Evolutionary conservation across 2,797 vertebrate genomes (phyloP).

Genomic region (Megalops cyprinoides): DNA sequence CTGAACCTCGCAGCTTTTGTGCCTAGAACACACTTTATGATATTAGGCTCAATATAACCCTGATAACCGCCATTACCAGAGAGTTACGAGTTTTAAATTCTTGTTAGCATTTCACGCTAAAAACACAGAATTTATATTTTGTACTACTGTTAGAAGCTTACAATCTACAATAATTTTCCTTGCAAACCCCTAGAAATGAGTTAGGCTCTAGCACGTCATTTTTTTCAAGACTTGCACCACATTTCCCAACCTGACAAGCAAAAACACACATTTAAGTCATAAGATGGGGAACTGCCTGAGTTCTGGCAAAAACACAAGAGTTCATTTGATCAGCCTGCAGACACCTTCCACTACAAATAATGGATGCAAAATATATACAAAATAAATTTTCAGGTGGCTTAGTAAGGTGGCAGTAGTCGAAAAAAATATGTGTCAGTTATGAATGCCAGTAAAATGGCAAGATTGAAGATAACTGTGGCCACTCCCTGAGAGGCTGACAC

Average conservation of each 20-base stretch:
- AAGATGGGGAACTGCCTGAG: no score
- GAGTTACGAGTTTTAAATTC: not conserved
- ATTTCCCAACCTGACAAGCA: no score
- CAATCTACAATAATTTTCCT: no score
- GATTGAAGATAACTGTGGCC: not conserved
- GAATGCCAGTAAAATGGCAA: not conserved
- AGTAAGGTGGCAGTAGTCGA: no score
- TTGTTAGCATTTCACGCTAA: no score
- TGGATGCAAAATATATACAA: not conserved
- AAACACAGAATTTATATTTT: no score
- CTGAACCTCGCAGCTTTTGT: not conserved
- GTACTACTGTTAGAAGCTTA: no score
- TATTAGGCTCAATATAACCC: not conserved
- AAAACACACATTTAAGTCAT: not conserved
- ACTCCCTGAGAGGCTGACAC: not conserved
- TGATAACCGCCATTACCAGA: not conserved
- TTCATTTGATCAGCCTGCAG: not conserved
- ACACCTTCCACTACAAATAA: not conserved
- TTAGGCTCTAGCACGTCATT: no score
- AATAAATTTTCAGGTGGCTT: not conserved
- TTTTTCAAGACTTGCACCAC: no score
- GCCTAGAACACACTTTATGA: not conserved
- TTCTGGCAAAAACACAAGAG: not conserved
- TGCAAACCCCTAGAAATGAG: no score
- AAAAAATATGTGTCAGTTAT: not conserved